These are phyloP conservation scores for Tragulus kanchil DNA, from an alignment of 2,113 vertebrate species.

Conservation along the genomic window DNA sequence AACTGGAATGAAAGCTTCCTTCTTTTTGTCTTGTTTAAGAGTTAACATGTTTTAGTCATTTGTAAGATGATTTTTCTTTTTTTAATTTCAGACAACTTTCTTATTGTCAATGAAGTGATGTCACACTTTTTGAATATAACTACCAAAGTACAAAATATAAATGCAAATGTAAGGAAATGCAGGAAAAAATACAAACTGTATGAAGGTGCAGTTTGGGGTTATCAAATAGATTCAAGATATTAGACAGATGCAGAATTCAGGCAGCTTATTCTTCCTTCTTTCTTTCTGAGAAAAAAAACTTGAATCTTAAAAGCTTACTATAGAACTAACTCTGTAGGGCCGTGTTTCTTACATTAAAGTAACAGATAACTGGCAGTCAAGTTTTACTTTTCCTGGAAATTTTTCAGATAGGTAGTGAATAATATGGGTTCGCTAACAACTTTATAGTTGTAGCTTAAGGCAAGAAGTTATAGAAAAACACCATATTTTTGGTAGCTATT, in stretches of 20 bases:
- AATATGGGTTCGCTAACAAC: conserved; percentile 15
- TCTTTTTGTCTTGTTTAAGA: not conserved
- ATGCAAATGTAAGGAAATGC: not conserved
- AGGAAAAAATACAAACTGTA: not conserved
- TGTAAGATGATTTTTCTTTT: not conserved
- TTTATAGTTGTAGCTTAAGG: not conserved
- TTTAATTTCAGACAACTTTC: not conserved
- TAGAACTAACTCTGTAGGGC: not conserved
- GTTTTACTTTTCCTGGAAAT: conserved; percentile 8
- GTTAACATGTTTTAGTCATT: not conserved
- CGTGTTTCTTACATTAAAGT: not conserved
- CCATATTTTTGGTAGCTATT: not conserved
- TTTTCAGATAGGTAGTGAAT: not conserved
- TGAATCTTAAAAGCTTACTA: not conserved
- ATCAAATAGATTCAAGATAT: not conserved
- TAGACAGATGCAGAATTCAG: not conserved
- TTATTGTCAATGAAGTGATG: not conserved
- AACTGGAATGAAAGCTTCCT: not conserved
- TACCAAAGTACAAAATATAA: conserved; percentile 14
- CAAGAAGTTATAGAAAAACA: conserved; percentile 45
- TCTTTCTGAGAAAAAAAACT: not conserved
- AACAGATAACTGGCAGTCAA: not conserved
- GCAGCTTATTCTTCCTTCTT: not conserved
- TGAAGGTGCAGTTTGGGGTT: not conserved
- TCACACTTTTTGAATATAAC: not conserved